Evolutionary conservation across 1,140 invertebrate species (phyloP), one percentile per base, ranked within the genome.

Genomic region (Carposina sasakii): DNA sequence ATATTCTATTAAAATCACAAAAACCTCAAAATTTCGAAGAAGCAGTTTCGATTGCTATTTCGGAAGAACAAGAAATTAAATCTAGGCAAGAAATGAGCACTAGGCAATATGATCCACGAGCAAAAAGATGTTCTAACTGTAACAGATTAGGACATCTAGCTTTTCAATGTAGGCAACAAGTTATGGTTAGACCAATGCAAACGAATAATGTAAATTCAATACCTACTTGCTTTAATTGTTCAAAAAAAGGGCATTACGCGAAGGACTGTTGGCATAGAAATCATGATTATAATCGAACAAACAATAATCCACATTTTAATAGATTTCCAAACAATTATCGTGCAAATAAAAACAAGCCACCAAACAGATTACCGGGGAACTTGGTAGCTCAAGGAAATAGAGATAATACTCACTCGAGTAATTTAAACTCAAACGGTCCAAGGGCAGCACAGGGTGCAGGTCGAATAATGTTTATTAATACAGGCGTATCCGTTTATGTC

Each of bases 31-130:
- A 28, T 21, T 51, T 58, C 4, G 56, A 62, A 36, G 47, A 58
- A 15, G 60, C 56, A 19, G 45, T 63, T 39, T 51, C 56, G n/a
- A 49, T 59, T 20, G 60, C 55, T 8, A 47, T 55, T 21, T 58
- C 34, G 2, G 56, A 62, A 52, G 52, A 62, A 44, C 50, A 54
- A 52, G 57, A 56, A 52, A 46, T 51, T 16, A 54, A 58, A 48
- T 54, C 58, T 15, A 57, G 60, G 47, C 30, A 49, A n/a, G 54
- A 64, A 55, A 64, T 58, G 54, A 50, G 48, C 17, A 24, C 30
- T 10, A 13, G 31, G 5, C 31, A 33, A 4, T 33, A n/a, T 13
- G 5, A 33, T 5, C 31, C 4, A 8, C 9, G 31, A 13, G 4
- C 9, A 8, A 33, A 33, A 33, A 33, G 5, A 15, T 63, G 57